Evolutionary conservation across 2,888 invertebrate genomes (phyloP), one percentile per base, ranked within the genome.

Genomic region (Toxonevra muliebris): DNA sequence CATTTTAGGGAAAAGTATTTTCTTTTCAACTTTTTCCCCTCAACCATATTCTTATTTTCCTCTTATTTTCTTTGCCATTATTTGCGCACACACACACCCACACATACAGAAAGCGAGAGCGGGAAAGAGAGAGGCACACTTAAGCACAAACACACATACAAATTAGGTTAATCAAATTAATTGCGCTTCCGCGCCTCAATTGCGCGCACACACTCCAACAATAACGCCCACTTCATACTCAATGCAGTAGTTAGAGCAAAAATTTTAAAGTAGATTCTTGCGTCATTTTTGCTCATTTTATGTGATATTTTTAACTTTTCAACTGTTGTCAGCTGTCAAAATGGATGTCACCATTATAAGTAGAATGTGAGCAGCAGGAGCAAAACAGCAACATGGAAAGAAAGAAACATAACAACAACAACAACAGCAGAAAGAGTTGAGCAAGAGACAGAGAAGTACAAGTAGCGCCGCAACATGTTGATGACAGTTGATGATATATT

Each of bases 111-210:
- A 17, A 41, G 54, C 54, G 11, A 15, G 13, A 19, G 30, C 20
- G 40, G n/a, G n/a, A 48, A 30, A 50, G 20, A 12, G 7, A 45
- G n/a, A 1, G 58, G 20, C 9, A 57, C 45, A 55, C 15, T 43
- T 50, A 40, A 43, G 43, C 65, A 12, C 45, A 43, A 45, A 48
- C 45, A 20, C 41, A 58, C 43, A 40, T 50, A 43, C 52, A 70
- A 79, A 80, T 75, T 76, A 71, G 75, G 78, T 79, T 81, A 82
- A 82, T 81, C 77, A 79, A 81, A 81, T 82, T 79, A 80, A 79
- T 77, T 76, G 74, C 74, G 71, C 73, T 75, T 76, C 77, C 79
- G 78, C 82, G 72, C 81, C 80, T 75, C 73, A 59, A 67, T 63
- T 19, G 54, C 17, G 30, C 2, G 48, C 48, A 48, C 11, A 13